phyloP scores from a whole-genome alignment of 2,797 vertebrate species.

The Mustela erminea region DNA sequence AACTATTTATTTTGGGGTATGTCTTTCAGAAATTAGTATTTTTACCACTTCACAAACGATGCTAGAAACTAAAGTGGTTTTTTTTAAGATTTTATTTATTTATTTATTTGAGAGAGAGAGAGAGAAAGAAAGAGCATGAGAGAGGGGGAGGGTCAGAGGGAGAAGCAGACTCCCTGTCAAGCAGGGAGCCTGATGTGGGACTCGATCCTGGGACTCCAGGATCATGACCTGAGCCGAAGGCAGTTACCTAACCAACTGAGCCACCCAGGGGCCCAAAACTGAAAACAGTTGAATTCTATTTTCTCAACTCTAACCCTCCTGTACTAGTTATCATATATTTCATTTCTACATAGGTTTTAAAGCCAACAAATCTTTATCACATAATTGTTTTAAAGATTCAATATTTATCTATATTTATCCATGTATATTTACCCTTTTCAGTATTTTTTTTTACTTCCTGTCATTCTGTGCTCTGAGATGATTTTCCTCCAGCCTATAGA shows the following conservation, averaged over 20 bases:
- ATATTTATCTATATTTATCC: neutral
- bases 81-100: too few species aligned
- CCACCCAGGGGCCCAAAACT: neutral
- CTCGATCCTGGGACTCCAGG: too few species aligned
- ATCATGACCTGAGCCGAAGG: too few species aligned
- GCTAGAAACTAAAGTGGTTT: neutral
- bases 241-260: too few species aligned
- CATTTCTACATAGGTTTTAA: neutral
- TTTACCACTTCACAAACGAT: neutral
- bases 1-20: neutral
- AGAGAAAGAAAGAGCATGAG: too few species aligned
- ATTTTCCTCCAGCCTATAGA: neutral
- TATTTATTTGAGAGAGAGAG: too few species aligned
- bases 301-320: neutral
- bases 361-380: neutral
- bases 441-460: neutral
- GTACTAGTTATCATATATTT: neutral
- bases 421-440: neutral
- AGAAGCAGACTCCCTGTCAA: too few species aligned
- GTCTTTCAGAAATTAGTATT: neutral
- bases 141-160: too few species aligned
- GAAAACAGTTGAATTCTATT: neutral
- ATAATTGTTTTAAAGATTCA: neutral
- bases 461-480: neutral
- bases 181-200: too few species aligned